Evolutionary conservation across 2,113 vertebrate species (phyloP).

Genomic region (Climacteris rufus): DNA sequence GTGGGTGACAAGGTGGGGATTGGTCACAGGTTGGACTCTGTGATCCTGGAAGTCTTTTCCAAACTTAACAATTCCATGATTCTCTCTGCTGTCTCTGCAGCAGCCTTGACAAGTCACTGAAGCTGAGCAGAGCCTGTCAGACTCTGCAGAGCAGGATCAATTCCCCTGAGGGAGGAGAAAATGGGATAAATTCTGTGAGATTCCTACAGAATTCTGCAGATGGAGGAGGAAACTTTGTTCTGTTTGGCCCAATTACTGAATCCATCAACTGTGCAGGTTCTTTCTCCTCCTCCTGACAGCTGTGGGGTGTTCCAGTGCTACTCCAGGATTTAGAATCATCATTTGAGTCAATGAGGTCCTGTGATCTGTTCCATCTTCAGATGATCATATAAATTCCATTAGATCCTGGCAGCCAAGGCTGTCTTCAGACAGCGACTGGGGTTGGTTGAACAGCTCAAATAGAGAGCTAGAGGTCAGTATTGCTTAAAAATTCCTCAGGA

Average conservation of each 20-base stretch:
- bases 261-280: not conserved
- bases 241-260: not conserved
- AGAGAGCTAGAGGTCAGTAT: slow-evolving; percentile 43
- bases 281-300: not conserved
- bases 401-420: not conserved
- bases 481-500: not conserved
- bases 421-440: not conserved
- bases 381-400: not conserved
- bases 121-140: not conserved
- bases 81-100: not conserved
- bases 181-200: not conserved
- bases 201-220: not conserved
- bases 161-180: not conserved
- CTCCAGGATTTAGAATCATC: not conserved
- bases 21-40: not conserved
- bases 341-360: not conserved
- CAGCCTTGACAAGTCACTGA: not conserved
- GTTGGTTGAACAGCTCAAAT: not conserved
- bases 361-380: not conserved
- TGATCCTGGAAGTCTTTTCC: not conserved
- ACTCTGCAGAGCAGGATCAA: not conserved
- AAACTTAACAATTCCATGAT: not conserved
- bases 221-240: not conserved
- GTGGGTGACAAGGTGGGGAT: not conserved
- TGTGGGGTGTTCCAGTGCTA: not conserved